These are phyloP conservation scores for Onychomys arenicola DNA, from an alignment of 2,797 vertebrate species.

Conservation along the genomic window DNA sequence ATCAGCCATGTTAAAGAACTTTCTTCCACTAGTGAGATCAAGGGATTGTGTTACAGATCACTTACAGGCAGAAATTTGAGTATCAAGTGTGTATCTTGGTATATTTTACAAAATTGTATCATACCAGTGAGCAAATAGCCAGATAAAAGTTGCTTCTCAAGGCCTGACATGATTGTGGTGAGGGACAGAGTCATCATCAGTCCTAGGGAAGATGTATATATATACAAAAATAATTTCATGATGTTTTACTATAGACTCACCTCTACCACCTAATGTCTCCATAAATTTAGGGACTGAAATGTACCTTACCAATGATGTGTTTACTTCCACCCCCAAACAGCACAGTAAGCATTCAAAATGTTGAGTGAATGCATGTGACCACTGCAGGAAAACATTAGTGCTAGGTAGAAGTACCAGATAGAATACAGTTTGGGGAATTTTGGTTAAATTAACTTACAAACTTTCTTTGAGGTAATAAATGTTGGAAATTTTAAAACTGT, in stretches of 20 bases:
- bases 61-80: constrained; percentile 16
- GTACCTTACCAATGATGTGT: not conserved
- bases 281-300: not conserved
- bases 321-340: not conserved
- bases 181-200: not conserved
- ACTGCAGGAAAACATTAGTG: not conserved
- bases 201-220: not conserved
- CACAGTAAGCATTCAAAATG: not conserved
- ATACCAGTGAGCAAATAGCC: not conserved
- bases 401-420: not conserved
- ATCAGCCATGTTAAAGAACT: not conserved
- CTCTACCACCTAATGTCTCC: not conserved
- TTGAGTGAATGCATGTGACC: not conserved
- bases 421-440: not conserved
- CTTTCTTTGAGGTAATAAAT: not conserved
- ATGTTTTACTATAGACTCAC: not conserved
- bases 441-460: constrained; percentile 29
- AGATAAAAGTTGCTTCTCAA: not conserved
- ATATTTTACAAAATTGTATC: not conserved
- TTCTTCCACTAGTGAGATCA: not conserved
- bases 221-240: not conserved
- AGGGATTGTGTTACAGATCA: not conserved
- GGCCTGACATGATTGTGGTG: not conserved
- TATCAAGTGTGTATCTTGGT: not conserved
- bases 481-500: not conserved